These are phyloP conservation scores for Epinotia demarniana DNA, from an alignment of 2,888 invertebrate species.

Conservation along the genomic window DNA sequence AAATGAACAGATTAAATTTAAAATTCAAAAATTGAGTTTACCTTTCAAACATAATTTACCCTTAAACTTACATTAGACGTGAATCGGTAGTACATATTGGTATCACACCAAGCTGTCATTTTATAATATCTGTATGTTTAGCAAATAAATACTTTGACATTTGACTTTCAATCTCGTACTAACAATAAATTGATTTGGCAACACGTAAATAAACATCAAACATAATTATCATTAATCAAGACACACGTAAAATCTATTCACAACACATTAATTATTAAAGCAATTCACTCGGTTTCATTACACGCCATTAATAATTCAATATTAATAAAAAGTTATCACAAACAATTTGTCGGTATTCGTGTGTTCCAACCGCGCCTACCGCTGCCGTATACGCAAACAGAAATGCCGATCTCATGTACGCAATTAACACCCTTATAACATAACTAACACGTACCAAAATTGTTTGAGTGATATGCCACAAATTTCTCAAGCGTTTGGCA, in stretches of 20 bases:
- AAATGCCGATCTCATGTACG: background rate
- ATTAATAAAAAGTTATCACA: constrained; percentile 26
- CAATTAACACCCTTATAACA: background rate
- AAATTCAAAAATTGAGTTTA: too few species aligned
- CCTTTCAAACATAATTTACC: too few species aligned
- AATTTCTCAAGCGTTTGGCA: background rate
- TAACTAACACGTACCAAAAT: background rate
- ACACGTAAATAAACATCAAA: constrained; percentile 11
- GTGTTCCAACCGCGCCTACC: constrained; percentile 1
- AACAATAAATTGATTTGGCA: background rate
- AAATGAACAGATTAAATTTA: too few species aligned
- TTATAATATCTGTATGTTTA: too few species aligned
- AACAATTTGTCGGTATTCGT: constrained; percentile 15
- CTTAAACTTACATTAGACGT: too few species aligned
- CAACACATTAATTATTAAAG: constrained; percentile 16
- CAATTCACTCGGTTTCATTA: constrained; percentile 18
- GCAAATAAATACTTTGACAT: too few species aligned
- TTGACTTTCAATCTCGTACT: too few species aligned
- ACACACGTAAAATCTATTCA: constrained; percentile 4
- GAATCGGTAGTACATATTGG: too few species aligned
- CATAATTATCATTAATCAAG: constrained; percentile 7
- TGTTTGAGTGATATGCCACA: background rate
- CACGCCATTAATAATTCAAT: constrained; percentile 28
- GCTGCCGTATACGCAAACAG: background rate
- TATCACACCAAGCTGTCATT: too few species aligned